Conservation (phyloP, 2,797 vertebrate genomes). For the Catharus ustulatus region DNA sequence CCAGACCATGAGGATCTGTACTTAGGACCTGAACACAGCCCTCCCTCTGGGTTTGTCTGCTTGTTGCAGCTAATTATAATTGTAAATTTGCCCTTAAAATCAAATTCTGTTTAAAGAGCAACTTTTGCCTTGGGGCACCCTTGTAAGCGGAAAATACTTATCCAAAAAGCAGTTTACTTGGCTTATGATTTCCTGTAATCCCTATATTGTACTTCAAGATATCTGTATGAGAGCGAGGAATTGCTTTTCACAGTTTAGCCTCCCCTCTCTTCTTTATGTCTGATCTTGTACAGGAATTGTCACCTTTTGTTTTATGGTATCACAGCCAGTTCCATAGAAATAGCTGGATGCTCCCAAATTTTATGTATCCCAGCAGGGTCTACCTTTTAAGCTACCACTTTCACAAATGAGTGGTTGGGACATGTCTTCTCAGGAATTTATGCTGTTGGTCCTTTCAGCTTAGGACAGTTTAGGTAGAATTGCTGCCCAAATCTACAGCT, state of each 20-base stretch:
- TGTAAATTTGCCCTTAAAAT: conserved; percentile 76
- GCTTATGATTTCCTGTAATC: conserved; percentile 65
- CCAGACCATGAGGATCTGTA: conserved; percentile 13
- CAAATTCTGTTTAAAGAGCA: conserved; percentile 72
- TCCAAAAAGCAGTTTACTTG: conserved; percentile 69
- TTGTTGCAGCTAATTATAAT: conserved; percentile 71
- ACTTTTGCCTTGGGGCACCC: conserved; percentile 71
- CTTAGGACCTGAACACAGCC: conserved; percentile 12
- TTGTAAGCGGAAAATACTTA: conserved; percentile 70
- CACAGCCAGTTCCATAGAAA: background rate
- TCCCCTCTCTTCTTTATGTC: background rate
- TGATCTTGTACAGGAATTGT: background rate
- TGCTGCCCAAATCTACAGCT: background rate
- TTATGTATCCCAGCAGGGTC: background rate
- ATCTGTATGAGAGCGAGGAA: background rate
- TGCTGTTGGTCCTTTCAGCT: background rate
- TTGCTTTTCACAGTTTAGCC: background rate
- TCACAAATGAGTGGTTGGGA: background rate
- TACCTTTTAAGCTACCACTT: background rate
- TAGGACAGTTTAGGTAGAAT: background rate
- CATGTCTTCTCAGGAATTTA: background rate
- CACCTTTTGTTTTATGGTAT: background rate
- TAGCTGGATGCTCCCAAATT: background rate
- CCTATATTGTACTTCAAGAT: conserved; percentile 52
- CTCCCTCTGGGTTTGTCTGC: conserved; percentile 66